These are phyloP conservation scores for Chinchilla lanigera DNA, from an alignment of 2,113 vertebrate species.

Conservation along the genomic window DNA sequence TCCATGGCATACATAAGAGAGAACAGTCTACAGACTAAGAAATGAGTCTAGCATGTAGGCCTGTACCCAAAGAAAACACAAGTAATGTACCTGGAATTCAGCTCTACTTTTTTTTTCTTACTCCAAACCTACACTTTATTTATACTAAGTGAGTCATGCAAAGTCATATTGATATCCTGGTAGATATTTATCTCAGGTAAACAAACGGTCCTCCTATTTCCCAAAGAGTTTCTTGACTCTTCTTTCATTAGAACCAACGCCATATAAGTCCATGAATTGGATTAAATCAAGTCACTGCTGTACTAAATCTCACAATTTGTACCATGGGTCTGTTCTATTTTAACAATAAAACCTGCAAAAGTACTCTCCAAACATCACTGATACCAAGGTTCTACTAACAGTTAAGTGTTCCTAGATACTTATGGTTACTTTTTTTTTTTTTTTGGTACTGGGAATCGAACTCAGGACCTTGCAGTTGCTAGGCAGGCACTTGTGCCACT, in stretches of 20 bases:
- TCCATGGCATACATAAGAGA: background rate
- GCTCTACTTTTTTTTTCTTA: background rate
- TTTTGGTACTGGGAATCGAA: too few relatives aligned
- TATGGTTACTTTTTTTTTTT: too few relatives aligned
- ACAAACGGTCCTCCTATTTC: constrained; percentile 17
- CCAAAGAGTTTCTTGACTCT: background rate
- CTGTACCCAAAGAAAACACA: background rate
- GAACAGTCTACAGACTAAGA: constrained; percentile 40
- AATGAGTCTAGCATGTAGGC: constrained; percentile 30
- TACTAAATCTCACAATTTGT: constrained; percentile 15
- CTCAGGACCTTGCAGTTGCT: too few relatives aligned
- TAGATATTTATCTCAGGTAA: background rate
- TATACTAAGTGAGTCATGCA: background rate
- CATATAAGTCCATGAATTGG: background rate
- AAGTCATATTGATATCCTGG: background rate
- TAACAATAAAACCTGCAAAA: constrained; percentile 4
- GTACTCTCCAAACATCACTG: background rate
- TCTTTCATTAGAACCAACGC: constrained; percentile 45
- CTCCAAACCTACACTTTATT: constrained; percentile 16
- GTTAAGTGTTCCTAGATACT: constrained; percentile 9
- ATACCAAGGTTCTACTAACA: background rate
- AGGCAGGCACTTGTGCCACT: too few relatives aligned
- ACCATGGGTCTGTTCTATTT: background rate
- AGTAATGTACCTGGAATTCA: constrained; percentile 2
- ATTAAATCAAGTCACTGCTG: background rate